Evolutionary conservation across 1,140 invertebrate species (phyloP).

Genomic region (Penaeus chinensis): DNA sequence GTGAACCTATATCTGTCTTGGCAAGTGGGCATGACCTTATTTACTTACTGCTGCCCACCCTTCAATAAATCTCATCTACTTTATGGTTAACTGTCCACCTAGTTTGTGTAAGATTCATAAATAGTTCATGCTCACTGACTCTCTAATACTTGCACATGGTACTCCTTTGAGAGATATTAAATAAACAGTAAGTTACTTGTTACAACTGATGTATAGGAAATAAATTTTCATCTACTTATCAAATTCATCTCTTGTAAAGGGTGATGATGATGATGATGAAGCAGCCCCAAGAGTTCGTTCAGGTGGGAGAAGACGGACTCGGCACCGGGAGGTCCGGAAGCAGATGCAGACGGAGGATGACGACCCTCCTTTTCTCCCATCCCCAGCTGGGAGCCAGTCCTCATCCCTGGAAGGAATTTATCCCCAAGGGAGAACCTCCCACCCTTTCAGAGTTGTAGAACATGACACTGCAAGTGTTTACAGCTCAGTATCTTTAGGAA

Average conservation of each 20-base stretch:
- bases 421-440: slow-evolving; percentile 73
- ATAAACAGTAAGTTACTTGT: no score
- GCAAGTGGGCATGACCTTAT: no score
- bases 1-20: no score
- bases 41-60: no score
- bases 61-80: no score
- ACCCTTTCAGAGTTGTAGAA: slow-evolving; percentile 85
- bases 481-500: slow-evolving; percentile 85
- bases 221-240: no score
- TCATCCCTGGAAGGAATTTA: slow-evolving; percentile 77
- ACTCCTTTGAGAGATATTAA: no score
- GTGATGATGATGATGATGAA: slow-evolving; percentile 48
- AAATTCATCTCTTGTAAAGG: neutral
- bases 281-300: slow-evolving; percentile 32
- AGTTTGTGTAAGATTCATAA: no score
- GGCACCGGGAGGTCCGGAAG: slow-evolving; percentile 77
- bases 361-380: slow-evolving; percentile 75
- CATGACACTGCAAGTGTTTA: slow-evolving; percentile 87
- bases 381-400: slow-evolving; percentile 83
- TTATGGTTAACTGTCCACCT: no score
- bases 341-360: slow-evolving; percentile 87
- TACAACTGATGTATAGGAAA: no score
- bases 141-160: no score
- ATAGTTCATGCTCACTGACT: no score
- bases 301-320: slow-evolving; percentile 26